Conservation (phyloP, 2,888 invertebrate genomes). For the Dicranocentrus wangi region DNA sequence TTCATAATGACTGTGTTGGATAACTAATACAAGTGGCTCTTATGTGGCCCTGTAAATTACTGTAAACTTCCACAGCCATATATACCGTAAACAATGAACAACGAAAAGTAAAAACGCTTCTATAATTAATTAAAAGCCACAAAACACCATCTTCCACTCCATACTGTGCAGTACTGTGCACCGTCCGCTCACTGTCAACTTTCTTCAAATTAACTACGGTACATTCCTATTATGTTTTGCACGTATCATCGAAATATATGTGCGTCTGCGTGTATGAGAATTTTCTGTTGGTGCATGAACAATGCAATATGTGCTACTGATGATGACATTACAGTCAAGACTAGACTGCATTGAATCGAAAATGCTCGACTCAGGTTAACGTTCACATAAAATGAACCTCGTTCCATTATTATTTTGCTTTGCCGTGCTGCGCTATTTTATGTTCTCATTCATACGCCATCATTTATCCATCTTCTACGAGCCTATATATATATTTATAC, state of each 20-base stretch:
- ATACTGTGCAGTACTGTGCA: neutral
- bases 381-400: slow-evolving; percentile 43
- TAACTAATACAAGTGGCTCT: no score
- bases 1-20: no score
- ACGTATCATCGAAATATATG: neutral
- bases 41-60: no score
- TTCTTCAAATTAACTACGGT: slow-evolving; percentile 34
- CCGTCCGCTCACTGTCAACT: slow-evolving; percentile 12
- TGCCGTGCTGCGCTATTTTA: slow-evolving; percentile 5
- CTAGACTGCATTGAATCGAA: no score
- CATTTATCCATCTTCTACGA: neutral
- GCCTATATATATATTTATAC: neutral
- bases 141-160: neutral
- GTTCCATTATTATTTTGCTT: slow-evolving; percentile 14
- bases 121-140: neutral
- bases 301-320: no score
- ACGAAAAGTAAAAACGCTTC: neutral
- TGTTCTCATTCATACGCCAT: neutral
- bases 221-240: neutral
- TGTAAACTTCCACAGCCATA: no score
- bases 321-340: no score
- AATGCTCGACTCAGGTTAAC: slow-evolving; percentile 34
- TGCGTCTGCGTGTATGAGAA: no score
- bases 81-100: neutral
- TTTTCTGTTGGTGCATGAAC: no score